These are phyloP conservation scores for Stegodyphus mimosarum DNA, from an alignment of 1,140 invertebrate genomes.

Conservation along the genomic window DNA sequence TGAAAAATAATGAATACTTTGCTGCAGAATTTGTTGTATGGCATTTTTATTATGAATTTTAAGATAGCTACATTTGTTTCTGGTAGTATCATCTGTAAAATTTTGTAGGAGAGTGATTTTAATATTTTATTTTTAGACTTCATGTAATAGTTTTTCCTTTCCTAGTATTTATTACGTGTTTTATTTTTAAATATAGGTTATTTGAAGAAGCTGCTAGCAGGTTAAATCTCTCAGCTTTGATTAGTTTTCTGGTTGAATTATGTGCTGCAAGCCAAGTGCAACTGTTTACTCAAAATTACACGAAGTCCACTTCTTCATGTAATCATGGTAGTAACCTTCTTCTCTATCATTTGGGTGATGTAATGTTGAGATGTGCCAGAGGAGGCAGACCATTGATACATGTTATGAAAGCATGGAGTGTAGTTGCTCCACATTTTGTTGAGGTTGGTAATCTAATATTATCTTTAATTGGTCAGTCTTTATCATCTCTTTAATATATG, in stretches of 20 bases:
- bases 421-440: conserved; percentile 90
- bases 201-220: conserved; percentile 85
- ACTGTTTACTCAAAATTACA: conserved; percentile 70
- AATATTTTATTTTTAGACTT: not conserved
- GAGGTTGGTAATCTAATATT: conserved; percentile 79
- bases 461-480: not conserved
- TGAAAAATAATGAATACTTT: no score
- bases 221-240: conserved; percentile 85
- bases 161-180: not conserved
- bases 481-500: not conserved
- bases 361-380: conserved; percentile 85
- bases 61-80: no score
- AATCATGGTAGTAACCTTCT: conserved; percentile 70
- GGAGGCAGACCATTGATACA: conserved; percentile 89
- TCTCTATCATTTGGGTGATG: conserved; percentile 84
- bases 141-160: not conserved
- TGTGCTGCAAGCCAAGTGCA: conserved; percentile 85
- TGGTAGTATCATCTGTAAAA: no score
- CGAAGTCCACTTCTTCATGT: conserved; percentile 15
- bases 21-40: no score
- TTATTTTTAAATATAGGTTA: conserved; percentile 64
- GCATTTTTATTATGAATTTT: no score
- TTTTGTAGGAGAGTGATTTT: no score
- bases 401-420: conserved; percentile 89
- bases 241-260: conserved; percentile 82